These are phyloP conservation scores for Cotesia congregata DNA, from an alignment of 2,888 invertebrate species.

Conservation along the genomic window DNA sequence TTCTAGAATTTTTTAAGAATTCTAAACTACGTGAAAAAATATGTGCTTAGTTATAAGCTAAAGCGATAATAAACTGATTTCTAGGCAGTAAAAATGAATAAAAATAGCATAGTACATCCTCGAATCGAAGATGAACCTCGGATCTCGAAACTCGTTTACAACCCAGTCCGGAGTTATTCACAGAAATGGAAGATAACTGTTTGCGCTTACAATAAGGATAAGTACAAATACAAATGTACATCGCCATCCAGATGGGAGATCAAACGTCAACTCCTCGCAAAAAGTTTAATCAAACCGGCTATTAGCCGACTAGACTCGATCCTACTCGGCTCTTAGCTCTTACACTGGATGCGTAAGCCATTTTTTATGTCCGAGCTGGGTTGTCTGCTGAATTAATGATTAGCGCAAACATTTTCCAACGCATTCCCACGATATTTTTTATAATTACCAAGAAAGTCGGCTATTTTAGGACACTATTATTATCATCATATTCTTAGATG, in stretches of 20 bases:
- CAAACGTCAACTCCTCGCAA: slow-evolving; percentile 48
- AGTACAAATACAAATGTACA: slow-evolving; percentile 29
- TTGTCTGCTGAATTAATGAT: background rate
- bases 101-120: background rate
- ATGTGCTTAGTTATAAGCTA: too few relatives aligned
- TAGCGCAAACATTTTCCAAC: background rate
- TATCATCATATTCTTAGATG: too few relatives aligned
- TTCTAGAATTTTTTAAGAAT: too few relatives aligned
- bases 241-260: slow-evolving; percentile 18
- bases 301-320: background rate
- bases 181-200: slow-evolving; percentile 41
- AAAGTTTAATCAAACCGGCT: slow-evolving; percentile 1
- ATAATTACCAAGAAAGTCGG: background rate
- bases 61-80: too few relatives aligned
- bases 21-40: too few relatives aligned
- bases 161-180: slow-evolving; percentile 1
- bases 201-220: slow-evolving; percentile 47
- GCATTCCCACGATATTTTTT: background rate
- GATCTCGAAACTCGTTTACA: background rate
- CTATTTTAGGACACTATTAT: background rate
- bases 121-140: background rate
- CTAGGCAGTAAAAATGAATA: too few relatives aligned
- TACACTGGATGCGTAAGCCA: background rate
- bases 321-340: background rate
- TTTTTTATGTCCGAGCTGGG: background rate